Percentiles rank a stretch among this genome's conserved stretches.
Conservation (phyloP, 2,113 vertebrate genomes). For the Chloroceryle aenea region DNA sequence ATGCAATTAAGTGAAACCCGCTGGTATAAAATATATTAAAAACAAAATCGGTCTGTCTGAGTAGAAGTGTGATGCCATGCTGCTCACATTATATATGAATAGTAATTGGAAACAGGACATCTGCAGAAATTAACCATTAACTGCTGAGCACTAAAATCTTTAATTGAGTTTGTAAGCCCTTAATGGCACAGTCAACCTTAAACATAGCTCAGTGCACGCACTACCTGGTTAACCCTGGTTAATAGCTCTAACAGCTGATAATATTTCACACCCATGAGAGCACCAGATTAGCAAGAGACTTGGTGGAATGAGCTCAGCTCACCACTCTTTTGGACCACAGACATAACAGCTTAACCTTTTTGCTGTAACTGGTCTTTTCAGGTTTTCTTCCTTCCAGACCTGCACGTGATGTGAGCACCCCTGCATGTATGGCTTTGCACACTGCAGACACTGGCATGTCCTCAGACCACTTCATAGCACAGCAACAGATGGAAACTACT, state of each 20-base stretch:
- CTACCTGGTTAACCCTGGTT: slow-evolving; percentile 64
- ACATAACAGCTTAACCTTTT: slow-evolving; percentile 8
- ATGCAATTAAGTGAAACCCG: slow-evolving; percentile 35
- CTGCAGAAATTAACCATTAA: slow-evolving; percentile 65
- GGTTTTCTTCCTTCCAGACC: neutral
- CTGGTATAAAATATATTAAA: slow-evolving; percentile 1
- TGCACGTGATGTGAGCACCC: neutral
- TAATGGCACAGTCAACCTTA: slow-evolving; percentile 57
- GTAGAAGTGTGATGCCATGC: slow-evolving; percentile 58
- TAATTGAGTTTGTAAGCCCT: slow-evolving; percentile 70
- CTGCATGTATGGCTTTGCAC: neutral
- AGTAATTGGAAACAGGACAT: slow-evolving; percentile 68
- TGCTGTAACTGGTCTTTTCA: neutral
- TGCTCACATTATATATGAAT: slow-evolving; percentile 54
- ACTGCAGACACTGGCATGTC: neutral
- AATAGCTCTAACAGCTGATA: slow-evolving; percentile 67
- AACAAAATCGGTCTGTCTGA: neutral
- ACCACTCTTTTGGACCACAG: neutral
- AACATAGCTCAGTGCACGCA: neutral
- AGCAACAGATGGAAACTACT: neutral
- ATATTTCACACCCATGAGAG: slow-evolving; percentile 66
- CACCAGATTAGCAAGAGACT: slow-evolving; percentile 47
- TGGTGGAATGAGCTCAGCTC: slow-evolving; percentile 55
- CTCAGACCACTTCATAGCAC: accelerated
- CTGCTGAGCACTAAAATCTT: slow-evolving; percentile 62